A percentile compares a stretch with the other conserved stretches of the same genome.
phyloP scores from a whole-genome alignment of 2,113 vertebrate species.

The Stercorarius parasiticus region DNA sequence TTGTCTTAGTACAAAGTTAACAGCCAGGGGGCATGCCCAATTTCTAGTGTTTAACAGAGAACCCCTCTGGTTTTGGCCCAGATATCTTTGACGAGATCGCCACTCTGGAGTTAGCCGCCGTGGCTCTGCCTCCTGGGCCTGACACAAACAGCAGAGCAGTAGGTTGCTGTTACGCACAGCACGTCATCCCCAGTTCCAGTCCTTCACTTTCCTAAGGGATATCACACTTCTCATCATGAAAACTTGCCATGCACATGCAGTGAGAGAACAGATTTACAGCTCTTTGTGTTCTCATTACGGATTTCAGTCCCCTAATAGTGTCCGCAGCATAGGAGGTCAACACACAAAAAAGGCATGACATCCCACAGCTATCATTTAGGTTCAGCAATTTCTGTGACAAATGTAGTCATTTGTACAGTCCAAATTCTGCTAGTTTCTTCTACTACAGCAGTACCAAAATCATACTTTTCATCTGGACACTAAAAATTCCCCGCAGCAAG shows the following conservation, averaged over 20 bases:
- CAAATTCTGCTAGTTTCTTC: conserved; percentile 23
- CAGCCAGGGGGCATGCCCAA: neutral
- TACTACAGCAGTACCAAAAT: conserved; percentile 28
- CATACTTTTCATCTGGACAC: conserved; percentile 22
- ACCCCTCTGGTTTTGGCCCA: neutral
- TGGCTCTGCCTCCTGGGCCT: neutral
- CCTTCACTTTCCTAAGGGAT: neutral
- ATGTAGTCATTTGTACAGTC: conserved; percentile 4
- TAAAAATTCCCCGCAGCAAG: conserved; percentile 42
- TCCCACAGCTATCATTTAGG: neutral
- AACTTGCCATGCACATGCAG: neutral
- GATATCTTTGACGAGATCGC: neutral
- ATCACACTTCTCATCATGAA: neutral
- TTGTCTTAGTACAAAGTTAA: neutral
- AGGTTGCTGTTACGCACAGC: neutral
- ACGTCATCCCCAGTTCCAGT: neutral
- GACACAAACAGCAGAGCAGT: neutral
- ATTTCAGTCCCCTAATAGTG: neutral
- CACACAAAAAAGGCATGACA: neutral
- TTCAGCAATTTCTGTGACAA: conserved; percentile 34
- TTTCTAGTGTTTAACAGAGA: neutral
- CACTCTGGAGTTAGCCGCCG: neutral
- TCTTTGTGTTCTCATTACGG: conserved; percentile 6
- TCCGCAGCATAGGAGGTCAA: conserved; percentile 3
- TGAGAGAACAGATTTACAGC: neutral